phyloP scores from a whole-genome alignment of 1,140 invertebrate genomes.

The Drosophila pallidifrons region DNA sequence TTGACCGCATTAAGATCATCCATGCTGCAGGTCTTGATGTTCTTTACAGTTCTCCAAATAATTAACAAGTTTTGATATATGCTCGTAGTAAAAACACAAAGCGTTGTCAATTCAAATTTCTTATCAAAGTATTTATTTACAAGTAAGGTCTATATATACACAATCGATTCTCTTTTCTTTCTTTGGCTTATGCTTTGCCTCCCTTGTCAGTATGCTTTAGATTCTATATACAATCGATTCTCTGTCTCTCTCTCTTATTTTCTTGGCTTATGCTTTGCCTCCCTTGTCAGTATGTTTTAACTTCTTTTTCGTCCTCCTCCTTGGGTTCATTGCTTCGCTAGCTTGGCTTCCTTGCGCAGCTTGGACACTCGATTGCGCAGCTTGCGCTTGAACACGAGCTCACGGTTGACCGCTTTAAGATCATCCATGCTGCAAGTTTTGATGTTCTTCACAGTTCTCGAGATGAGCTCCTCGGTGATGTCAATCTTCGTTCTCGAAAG shows the following conservation, averaged over 20 bases:
- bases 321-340: neutral
- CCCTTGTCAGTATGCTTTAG: neutral
- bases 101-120: constrained; percentile 52
- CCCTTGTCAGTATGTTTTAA: no score
- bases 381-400: constrained; percentile 73
- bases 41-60: constrained; percentile 36
- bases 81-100: constrained; percentile 23
- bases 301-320: no score
- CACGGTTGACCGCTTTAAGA: constrained; percentile 72
- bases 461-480: constrained; percentile 77
- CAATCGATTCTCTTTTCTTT: neutral
- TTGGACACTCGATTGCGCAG: constrained; percentile 64
- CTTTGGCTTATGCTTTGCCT: constrained; percentile 7
- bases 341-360: constrained; percentile 59
- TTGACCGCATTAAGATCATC: no score
- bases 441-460: constrained; percentile 68
- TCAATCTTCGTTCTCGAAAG: constrained; percentile 71
- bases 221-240: no score
- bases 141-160: constrained; percentile 45
- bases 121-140: constrained; percentile 76
- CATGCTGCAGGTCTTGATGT: no score
- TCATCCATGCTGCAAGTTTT: constrained; percentile 75
- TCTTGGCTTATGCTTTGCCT: no score
- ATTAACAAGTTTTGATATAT: constrained; percentile 59
- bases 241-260: no score